A percentile compares a stretch with the other conserved stretches of the same genome.
These are phyloP conservation scores for Mellivora capensis DNA, from an alignment of 2,113 vertebrate genomes.

Conservation along the genomic window DNA sequence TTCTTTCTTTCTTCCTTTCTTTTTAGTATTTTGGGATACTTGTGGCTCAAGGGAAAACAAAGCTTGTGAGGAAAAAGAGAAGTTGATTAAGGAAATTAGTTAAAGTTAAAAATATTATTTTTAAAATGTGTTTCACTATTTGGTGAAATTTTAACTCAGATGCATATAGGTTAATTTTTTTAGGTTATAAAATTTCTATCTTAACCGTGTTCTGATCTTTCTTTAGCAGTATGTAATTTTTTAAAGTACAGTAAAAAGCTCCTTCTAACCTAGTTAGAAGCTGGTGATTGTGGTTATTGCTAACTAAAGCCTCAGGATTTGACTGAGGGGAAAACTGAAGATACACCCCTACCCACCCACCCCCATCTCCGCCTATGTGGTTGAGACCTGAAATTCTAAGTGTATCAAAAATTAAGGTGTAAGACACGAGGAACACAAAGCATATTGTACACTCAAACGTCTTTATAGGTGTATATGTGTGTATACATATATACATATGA, in stretches of 20 bases:
- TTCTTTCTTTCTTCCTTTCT: background rate
- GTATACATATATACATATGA: background rate
- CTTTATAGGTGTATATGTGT: background rate
- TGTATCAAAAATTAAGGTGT: background rate
- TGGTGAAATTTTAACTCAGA: background rate
- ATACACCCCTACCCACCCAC: too few species aligned
- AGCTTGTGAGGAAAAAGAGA: background rate
- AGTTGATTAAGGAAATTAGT: background rate
- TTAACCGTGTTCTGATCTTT: background rate
- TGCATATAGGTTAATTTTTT: background rate
- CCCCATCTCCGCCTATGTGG: background rate
- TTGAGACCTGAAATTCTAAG: background rate
- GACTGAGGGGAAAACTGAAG: background rate
- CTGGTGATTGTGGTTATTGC: background rate
- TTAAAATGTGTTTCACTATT: background rate
- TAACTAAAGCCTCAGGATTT: background rate
- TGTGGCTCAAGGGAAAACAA: background rate
- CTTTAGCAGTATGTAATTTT: background rate
- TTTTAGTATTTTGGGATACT: background rate
- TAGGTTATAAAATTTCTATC: background rate
- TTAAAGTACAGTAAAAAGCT: background rate
- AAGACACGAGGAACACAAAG: background rate
- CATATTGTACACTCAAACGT: background rate
- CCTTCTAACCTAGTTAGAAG: background rate
- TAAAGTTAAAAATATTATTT: constrained; percentile 18